Base-by-base conservation (phyloP, 2,113 vertebrate species). In the Struthio camelus region DNA sequence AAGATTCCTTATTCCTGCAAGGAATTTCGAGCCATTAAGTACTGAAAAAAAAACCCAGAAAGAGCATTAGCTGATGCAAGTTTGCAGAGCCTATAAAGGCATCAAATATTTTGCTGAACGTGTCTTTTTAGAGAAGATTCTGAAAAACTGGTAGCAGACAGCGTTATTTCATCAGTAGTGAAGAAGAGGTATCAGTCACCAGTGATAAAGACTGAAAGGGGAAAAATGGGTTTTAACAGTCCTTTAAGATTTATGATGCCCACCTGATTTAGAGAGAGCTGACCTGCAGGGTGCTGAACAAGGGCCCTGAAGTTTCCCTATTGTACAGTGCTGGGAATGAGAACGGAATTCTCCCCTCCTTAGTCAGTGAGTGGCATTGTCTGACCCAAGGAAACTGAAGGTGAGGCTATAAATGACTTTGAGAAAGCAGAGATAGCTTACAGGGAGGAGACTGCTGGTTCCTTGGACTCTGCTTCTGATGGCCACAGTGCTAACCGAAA, bases 221-320 rank as follows among this genome's bases (percentile, higher is more conserved):
- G 30, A 70, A 86, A 87, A 72, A 73, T 1, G 2, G 11, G 8
- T 61, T 94, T 91, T 48, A 86, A 40, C 6, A 69, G 32, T 54
- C 77, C 72, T 42, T 65, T 12, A 83, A 61, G 48, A 91, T 46
- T 78, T 61, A 28, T 2, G 77, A 70, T 23, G 65, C 9, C 69
- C 50, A 30, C 20, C 8, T 65, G 59, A 77, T 42, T 73, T 32
- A 84, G 20, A 77, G 17, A 76, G 19, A 77, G 58, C 8, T 69
- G 50, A 71, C 59, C 27, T 27, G 59, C 59, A 51, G 7, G 3
- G 17, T 71, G 17, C 46, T 1, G 1, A 87, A 32, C 22, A 69
- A 0, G 0, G 16, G 25, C 22, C 12, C 50, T 28, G 14, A 18
- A 44, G 81, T 8, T 3, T 44, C 2, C 19, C 25, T 4, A 8